Evolutionary conservation across 2,113 vertebrate species (phyloP).

Genomic region (Himantopus leucocephalus): DNA sequence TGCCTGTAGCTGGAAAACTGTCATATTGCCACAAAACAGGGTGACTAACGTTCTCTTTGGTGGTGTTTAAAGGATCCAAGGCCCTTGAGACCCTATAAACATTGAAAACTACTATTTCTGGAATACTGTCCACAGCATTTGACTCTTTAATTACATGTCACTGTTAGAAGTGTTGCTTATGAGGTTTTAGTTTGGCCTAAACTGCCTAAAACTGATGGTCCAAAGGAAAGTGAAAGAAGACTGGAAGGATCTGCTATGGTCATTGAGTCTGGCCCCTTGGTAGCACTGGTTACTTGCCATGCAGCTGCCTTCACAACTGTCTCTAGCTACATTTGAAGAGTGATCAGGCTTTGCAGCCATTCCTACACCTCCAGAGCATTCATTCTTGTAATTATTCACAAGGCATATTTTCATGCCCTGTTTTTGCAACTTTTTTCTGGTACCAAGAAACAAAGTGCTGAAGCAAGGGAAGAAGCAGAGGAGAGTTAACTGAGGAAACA

Average conservation of each 20-base stretch:
- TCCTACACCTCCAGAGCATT: neutral
- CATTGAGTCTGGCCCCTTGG: neutral
- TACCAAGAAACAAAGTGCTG: neutral
- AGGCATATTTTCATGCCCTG: neutral
- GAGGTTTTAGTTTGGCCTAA: neutral
- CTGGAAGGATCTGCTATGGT: neutral
- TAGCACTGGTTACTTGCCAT: neutral
- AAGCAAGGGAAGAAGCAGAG: neutral
- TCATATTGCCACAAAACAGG: neutral
- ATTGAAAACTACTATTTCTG: neutral
- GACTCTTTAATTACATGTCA: neutral
- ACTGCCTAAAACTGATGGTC: neutral
- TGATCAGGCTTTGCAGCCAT: neutral
- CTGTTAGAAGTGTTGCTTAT: neutral
- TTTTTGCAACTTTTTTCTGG: neutral
- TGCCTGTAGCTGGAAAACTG: neutral
- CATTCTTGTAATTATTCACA: neutral
- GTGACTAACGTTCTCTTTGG: neutral
- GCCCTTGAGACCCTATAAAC: neutral
- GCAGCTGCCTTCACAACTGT: neutral
- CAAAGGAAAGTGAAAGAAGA: neutral
- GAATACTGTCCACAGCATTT: neutral
- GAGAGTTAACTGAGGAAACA: neutral
- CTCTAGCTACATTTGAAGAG: neutral
- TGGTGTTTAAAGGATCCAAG: neutral